Evolutionary conservation across 2,797 vertebrate genomes (phyloP), one percentile per base, ranked within the genome.

Genomic region (Clarias fuscus): DNA sequence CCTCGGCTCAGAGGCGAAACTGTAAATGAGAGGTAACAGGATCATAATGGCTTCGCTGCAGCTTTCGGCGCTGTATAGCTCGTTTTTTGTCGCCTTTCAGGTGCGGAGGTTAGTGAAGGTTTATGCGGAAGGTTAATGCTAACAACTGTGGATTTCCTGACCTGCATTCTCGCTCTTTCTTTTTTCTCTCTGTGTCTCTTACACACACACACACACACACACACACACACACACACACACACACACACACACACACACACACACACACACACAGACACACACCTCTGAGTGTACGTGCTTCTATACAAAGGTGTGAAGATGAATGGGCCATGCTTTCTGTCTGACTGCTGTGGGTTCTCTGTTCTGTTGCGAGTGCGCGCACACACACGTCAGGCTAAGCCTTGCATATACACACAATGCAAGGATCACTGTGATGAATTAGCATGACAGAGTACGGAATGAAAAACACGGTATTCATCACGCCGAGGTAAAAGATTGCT

Each of bases 391-490:
- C 62, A 80, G 79, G 70, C 80, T 73, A 87, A 85, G 86, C 87
- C 73, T 75, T 59, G 82, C n/a, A 10, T 30, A 33, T 64, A 76
- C 67, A 70, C 87, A 90, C 87, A 90, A 84, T 88, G 86, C 86
- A 77, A 76, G 27, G 84, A 75, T 87, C 84, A 83, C 53, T 76
- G 65, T 89, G 89, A 91, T 88, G 77, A 90, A 91, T 90, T 89
- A 91, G 75, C 79, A 73, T 76, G 62, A 24, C 86, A 58, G 78
- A 76, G 62, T 71, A 83, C 58, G 85, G 85, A 87, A 87, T 86
- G 88, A 84, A 89, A 90, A 90, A 88, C 88, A 88, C 30, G 20
- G 82, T 67, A 91, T 87, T 86, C 84, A 82, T 90, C 84, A 89
- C 2, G n/a, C 37, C 33, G 80, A 89, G 88, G 71, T 70, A 70